phyloP scores from a whole-genome alignment of 2,113 vertebrate genomes.

The Poeciliopsis retropinna region DNA sequence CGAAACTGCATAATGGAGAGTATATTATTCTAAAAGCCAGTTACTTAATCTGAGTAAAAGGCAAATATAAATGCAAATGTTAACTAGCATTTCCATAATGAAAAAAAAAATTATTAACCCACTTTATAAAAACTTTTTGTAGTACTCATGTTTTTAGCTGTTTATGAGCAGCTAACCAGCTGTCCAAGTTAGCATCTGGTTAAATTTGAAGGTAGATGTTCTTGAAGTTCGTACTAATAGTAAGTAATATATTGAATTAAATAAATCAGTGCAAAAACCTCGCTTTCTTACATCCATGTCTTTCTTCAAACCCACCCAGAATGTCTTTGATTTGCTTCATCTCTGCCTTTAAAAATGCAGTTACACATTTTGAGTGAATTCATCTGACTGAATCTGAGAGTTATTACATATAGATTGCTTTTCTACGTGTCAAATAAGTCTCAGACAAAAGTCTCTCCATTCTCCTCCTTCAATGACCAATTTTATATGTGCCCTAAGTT shows the following conservation, averaged over 20 bases:
- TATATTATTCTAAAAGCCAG: neutral
- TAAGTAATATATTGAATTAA: too few species aligned
- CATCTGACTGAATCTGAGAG: neutral
- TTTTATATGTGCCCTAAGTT: conserved; percentile 43
- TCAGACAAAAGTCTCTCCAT: conserved; percentile 21
- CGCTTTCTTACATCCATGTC: too few species aligned
- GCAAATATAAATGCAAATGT: neutral
- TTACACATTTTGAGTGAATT: neutral
- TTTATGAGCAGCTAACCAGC: too few species aligned
- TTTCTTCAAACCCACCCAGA: neutral
- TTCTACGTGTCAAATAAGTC: conserved; percentile 9
- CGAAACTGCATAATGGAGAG: neutral
- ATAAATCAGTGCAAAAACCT: too few species aligned
- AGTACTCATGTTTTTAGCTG: too few species aligned
- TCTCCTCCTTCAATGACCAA: conserved; percentile 19
- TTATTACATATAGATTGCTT: conserved; percentile 11
- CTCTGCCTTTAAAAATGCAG: neutral
- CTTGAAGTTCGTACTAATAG: too few species aligned
- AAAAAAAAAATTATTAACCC: neutral
- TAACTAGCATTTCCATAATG: neutral
- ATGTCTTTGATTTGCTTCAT: neutral
- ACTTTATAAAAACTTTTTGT: neutral
- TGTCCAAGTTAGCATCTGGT: too few species aligned
- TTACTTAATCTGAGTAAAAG: neutral
- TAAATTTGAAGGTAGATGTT: too few species aligned